Evolutionary conservation across 64 coral and sea anemone genomes (phyloP), one percentile per base, ranked within the genome.

Genomic region (Acropora yongei): DNA sequence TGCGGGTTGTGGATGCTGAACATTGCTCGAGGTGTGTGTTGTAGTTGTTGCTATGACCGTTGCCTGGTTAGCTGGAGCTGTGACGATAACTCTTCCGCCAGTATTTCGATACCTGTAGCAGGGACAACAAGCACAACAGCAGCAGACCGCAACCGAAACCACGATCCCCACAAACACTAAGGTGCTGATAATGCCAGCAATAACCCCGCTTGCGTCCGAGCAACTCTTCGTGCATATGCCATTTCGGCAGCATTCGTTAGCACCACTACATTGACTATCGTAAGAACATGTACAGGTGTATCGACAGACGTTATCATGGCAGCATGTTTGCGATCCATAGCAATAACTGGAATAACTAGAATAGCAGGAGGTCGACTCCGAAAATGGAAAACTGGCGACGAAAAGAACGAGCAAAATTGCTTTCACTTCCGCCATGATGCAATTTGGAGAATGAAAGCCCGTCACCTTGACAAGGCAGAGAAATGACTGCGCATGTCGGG

Each of bases 101-200:
- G 61, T 16, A 9, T 67, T 16, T 48, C 82, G 82, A 19, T 72
- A 4, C 41, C 82, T 65, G 82, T 85, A 85, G 18, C 8, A 71
- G 14, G 82, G 82, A 7, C 82, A 85, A 71, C 82, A 85, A 5
- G 82, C 82, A 71, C 82, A 85, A 14, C 65, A 85, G 8, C 67
- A 71, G 43, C 82, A 85, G 11, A 45, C 16, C 16, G 72, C 65
- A 13, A 85, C 72, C 41, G 82, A 85, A 30, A 71, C 18, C 0
- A 85, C 19, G 43, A 85, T 72, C 2, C 16, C 82, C 4, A 71
- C 44, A 45, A 85, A 68, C 8, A 72, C 45, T 4, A 49, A 18
- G 20, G 65, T 30, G 2, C 16, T 18, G 44, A 78, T n/a, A 48
- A 78, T 78, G 6, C 75, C 75, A 48, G 14, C 61, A 44, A 85